Conservation (phyloP, 2,888 invertebrate genomes). For the Eulithis testata region DNA sequence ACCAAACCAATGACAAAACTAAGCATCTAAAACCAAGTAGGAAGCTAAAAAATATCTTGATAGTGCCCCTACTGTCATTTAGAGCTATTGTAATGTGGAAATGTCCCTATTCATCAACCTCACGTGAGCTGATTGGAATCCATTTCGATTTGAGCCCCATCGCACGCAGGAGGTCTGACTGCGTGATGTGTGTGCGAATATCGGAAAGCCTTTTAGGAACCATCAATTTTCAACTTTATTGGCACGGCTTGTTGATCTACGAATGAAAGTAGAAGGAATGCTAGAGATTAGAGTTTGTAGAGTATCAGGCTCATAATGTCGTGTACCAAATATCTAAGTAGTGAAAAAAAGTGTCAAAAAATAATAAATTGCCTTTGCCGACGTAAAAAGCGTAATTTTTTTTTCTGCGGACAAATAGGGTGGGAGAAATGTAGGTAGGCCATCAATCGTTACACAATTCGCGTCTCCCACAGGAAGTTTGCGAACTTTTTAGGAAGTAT, state of each 20-base stretch:
- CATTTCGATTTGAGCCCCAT: conserved; percentile 39
- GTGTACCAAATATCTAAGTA: background rate
- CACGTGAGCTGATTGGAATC: conserved; percentile 44
- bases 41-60: background rate
- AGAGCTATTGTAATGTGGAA: conserved; percentile 20
- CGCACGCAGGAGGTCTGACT: conserved; percentile 16
- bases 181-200: conserved; percentile 21
- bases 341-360: background rate
- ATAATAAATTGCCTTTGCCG: background rate
- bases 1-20: too few species aligned
- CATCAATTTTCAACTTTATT: conserved; percentile 16
- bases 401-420: conserved; percentile 4
- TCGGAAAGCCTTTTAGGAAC: conserved; percentile 12
- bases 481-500: conserved; percentile 13
- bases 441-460: conserved; percentile 13
- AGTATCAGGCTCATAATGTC: background rate
- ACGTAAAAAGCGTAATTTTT: background rate
- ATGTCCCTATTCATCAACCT: conserved; percentile 44
- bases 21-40: too few species aligned
- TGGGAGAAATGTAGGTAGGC: background rate
- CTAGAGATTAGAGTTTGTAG: background rate
- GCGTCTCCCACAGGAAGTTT: conserved; percentile 12
- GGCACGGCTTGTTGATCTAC: conserved; percentile 11
- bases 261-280: background rate
- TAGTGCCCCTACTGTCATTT: conserved; percentile 12